Conservation (phyloP, 2,888 invertebrate genomes). For the Dicranocentrus wangi region DNA sequence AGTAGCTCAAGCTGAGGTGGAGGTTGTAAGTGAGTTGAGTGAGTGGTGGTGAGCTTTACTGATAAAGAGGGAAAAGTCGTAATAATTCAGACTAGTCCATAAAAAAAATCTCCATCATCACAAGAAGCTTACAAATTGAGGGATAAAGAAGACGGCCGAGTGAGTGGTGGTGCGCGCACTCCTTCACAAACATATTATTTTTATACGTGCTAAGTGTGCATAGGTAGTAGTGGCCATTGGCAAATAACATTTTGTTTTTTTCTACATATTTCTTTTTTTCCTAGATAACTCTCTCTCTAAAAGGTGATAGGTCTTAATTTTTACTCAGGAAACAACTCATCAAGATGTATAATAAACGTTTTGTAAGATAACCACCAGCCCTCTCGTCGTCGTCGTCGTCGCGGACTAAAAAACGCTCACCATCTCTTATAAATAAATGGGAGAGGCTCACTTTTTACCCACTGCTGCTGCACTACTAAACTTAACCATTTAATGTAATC, state of each 20-base stretch:
- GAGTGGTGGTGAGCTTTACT: too few relatives aligned
- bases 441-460: too few relatives aligned
- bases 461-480: too few relatives aligned
- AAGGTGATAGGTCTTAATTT: constrained; percentile 63
- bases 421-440: too few relatives aligned
- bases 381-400: too few relatives aligned
- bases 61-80: constrained; percentile 35
- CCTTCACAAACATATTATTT: too few relatives aligned
- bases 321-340: constrained; percentile 58
- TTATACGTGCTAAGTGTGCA: constrained; percentile 23
- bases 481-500: too few relatives aligned
- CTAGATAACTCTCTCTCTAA: constrained; percentile 34
- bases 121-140: constrained; percentile 43
- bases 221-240: too few relatives aligned
- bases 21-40: too few relatives aligned
- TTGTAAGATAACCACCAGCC: constrained; percentile 23
- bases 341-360: constrained; percentile 50
- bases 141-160: background rate
- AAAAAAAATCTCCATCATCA: constrained; percentile 19
- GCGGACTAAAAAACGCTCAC: too few relatives aligned
- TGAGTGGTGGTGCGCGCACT: constrained; percentile 4
- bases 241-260: constrained; percentile 35
- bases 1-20: too few relatives aligned
- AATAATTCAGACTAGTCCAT: constrained; percentile 39
- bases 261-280: constrained; percentile 4